phyloP scores from a whole-genome alignment of 2,797 vertebrate genomes.

The Dallia pectoralis region DNA sequence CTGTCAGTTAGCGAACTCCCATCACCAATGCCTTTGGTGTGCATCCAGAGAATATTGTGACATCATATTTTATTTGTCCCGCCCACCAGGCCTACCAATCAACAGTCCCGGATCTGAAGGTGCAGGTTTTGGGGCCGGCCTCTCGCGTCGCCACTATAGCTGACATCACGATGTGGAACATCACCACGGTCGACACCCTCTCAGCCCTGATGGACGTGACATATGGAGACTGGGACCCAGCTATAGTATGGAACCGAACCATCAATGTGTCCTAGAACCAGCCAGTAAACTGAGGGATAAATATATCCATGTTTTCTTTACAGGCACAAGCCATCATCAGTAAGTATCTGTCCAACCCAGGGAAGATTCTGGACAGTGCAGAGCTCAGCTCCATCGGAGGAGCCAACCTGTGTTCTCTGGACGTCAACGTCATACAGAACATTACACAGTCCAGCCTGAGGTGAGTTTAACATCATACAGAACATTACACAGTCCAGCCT shows the following conservation, averaged over 20 bases:
- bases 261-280: too few species aligned
- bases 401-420: slow-evolving; percentile 64
- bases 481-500: slow-evolving; percentile 56
- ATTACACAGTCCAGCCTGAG: slow-evolving; percentile 55
- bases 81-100: slow-evolving; percentile 58
- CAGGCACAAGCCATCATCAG: slow-evolving; percentile 65
- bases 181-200: slow-evolving; percentile 69
- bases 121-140: slow-evolving; percentile 60
- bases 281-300: too few species aligned
- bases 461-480: slow-evolving; percentile 58
- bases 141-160: slow-evolving; percentile 56
- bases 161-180: slow-evolving; percentile 64
- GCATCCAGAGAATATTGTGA: neutral
- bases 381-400: slow-evolving; percentile 66
- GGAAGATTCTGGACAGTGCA: slow-evolving; percentile 56
- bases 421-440: slow-evolving; percentile 36
- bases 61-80: neutral
- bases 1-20: too few species aligned
- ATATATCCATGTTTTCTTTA: neutral
- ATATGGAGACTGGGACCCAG: slow-evolving; percentile 59
- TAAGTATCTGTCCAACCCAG: slow-evolving; percentile 62
- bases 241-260: too few species aligned
- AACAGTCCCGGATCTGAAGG: slow-evolving; percentile 57
- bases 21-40: too few species aligned
- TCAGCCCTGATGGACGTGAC: slow-evolving; percentile 58